Evolutionary conservation across 2,888 invertebrate species (phyloP).

Genomic region (Meteorus colon): DNA sequence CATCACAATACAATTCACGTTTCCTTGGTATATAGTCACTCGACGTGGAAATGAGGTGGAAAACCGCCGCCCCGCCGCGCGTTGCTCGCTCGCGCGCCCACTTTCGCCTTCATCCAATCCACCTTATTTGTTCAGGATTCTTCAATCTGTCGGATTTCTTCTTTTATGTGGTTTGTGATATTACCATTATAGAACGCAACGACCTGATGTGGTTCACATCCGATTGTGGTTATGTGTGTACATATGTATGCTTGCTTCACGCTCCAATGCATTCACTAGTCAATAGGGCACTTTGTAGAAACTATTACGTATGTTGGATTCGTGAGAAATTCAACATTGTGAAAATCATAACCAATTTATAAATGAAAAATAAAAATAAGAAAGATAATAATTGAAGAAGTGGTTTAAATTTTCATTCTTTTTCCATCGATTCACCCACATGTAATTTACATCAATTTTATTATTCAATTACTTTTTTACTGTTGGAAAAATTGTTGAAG

Average conservation of each 20-base stretch:
- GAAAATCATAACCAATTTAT: constrained; percentile 20
- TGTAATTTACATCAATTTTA: too few species aligned
- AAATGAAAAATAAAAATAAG: not conserved
- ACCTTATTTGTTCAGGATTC: constrained; percentile 55
- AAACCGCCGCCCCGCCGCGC: constrained; percentile 64
- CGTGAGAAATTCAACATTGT: not conserved
- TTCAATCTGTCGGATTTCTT: constrained; percentile 59
- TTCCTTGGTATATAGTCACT: constrained; percentile 54
- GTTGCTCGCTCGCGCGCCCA: constrained; percentile 43
- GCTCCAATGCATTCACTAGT: constrained; percentile 22
- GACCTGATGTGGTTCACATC: constrained; percentile 41
- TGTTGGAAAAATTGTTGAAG: too few species aligned
- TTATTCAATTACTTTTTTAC: too few species aligned
- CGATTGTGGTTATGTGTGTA: constrained; percentile 48
- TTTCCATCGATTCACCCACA: too few species aligned
- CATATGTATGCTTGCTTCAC: constrained; percentile 32
- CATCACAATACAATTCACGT: constrained; percentile 64
- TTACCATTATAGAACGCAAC: constrained; percentile 55
- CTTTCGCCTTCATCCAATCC: constrained; percentile 43
- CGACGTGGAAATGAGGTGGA: constrained; percentile 71
- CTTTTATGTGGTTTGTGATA: constrained; percentile 64
- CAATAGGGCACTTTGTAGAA: constrained; percentile 33
- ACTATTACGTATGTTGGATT: constrained; percentile 10
- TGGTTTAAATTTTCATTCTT: too few species aligned
- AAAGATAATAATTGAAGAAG: not conserved